Percentiles rank a stretch among this genome's conserved stretches.
phyloP scores from a whole-genome alignment of 2,797 vertebrate species.

The Carapus acus region DNA sequence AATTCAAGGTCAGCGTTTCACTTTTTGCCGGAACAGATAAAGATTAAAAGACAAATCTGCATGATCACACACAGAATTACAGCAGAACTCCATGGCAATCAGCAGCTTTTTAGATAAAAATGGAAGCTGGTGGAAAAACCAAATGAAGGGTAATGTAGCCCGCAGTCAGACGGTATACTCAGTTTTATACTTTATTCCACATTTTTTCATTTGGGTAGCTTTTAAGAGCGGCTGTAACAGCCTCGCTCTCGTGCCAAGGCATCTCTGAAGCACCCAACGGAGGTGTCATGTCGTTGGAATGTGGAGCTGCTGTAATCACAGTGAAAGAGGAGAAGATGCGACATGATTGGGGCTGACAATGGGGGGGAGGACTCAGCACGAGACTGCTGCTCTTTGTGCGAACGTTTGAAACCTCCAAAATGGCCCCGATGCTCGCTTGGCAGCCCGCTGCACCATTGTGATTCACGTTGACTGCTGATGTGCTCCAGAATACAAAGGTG shows the following conservation, averaged over 20 bases:
- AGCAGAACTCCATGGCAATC: too few relatives aligned
- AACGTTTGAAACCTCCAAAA: background rate
- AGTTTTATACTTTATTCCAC: constrained; percentile 5
- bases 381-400: constrained; percentile 10
- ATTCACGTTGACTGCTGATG: constrained; percentile 9
- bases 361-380: constrained; percentile 11
- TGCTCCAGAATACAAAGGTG: background rate
- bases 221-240: constrained; percentile 5
- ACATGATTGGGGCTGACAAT: constrained; percentile 19
- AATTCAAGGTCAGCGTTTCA: too few relatives aligned
- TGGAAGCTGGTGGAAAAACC: too few relatives aligned
- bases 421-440: constrained; percentile 2
- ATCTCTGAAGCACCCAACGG: background rate
- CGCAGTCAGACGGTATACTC: background rate
- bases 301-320: constrained; percentile 5
- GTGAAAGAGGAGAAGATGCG: constrained; percentile 11
- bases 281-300: background rate
- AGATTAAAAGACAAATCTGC: too few relatives aligned
- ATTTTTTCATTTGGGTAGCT: constrained; percentile 1
- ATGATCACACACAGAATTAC: background rate
- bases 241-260: background rate
- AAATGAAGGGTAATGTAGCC: too few relatives aligned
- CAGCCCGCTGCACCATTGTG: constrained; percentile 6
- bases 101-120: too few relatives aligned
- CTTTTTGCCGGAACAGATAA: too few relatives aligned